Base-by-base conservation (phyloP, 2,113 vertebrate species). In the Thamnaconus septentrionalis region DNA sequence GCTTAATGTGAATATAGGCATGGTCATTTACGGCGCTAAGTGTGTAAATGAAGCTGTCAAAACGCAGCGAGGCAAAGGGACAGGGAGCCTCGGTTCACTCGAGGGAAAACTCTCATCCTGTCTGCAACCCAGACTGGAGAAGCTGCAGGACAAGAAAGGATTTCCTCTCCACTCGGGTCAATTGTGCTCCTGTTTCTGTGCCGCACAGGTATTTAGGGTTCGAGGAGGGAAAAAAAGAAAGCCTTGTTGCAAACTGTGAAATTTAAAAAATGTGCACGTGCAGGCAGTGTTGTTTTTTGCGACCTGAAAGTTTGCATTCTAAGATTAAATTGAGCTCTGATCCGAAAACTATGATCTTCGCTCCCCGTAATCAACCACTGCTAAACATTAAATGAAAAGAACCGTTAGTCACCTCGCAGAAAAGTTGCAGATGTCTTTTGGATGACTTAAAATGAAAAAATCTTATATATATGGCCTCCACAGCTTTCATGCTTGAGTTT, bases 181-280 rank as follows among this genome's bases (percentile, higher is more conserved):
- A 85, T 64, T 85, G 68, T 81, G 69, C 81, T 85, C 80, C 67
- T 59, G 72, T 80, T 81, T 75, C 79, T 81, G 71, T 80, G 66
- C 80, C 85, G 82, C 77, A 66, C 78, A 82, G 82, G 66, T 75
- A 83, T 77, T 90, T 81, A 85, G 78, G 52, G 73, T 63, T 40
- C 42, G 47, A 56, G 39, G 75, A 81, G 41, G 75, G 83, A 85
- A 90, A 88, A 55, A 75, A 55, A 50, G 45, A 64, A 45, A 45
- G 59, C 70, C 79, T 77, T 87, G 82, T 31, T 31, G 18, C 18
- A 31, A 31, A 31, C 18, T 6, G 47, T 78, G 74, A 74, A 84
- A 53, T 87, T 90, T 88, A 88, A 66, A 31, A 31, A 45, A 6
- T 78, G 69, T 78, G 69, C 84, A 85, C 54, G 66, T 71, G 81